A percentile compares a stretch with the other conserved stretches of the same genome.
phyloP scores from a whole-genome alignment of 2,113 vertebrate genomes.

The Pseudopodoces humilis region DNA sequence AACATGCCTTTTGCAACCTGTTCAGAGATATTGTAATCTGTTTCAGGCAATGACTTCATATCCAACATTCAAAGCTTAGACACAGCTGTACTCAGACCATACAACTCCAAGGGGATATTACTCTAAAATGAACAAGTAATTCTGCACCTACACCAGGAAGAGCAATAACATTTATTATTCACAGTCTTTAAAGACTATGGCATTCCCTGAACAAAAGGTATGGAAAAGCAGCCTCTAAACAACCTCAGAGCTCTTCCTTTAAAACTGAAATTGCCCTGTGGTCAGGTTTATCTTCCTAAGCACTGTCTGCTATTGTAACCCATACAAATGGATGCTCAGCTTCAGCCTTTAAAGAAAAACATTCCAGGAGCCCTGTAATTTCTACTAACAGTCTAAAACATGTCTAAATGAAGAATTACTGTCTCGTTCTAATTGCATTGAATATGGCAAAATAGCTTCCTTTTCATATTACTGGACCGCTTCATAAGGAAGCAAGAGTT shows the following conservation, averaged over 20 bases:
- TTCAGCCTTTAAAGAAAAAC: background rate
- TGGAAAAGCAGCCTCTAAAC: background rate
- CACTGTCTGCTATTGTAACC: too few relatives aligned
- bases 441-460: background rate
- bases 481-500: background rate
- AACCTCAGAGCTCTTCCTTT: background rate
- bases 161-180: background rate
- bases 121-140: background rate
- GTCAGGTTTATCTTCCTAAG: background rate
- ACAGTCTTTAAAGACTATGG: background rate
- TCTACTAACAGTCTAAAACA: background rate
- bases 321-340: background rate
- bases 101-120: background rate
- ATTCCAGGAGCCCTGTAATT: background rate
- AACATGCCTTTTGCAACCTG: background rate
- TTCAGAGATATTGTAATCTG: background rate
- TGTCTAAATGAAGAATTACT: background rate
- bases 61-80: background rate
- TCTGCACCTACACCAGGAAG: background rate
- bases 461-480: background rate
- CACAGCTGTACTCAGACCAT: background rate
- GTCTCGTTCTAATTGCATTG: background rate
- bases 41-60: constrained; percentile 32
- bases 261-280: background rate
- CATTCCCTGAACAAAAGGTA: background rate